Conservation (phyloP, 2,113 vertebrate genomes). For the Cheirogaleus medius region DNA sequence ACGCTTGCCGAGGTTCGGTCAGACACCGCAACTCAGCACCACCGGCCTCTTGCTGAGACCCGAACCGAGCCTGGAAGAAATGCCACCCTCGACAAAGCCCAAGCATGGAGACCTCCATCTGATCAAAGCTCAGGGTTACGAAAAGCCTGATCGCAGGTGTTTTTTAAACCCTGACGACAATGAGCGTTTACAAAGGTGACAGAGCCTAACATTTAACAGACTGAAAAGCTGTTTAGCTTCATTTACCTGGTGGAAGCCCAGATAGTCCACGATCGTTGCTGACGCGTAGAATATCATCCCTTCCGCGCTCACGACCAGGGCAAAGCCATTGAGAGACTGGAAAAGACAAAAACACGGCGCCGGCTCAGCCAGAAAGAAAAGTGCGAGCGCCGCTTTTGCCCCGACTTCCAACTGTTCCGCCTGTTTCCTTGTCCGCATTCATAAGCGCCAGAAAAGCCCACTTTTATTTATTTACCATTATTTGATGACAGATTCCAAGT, state of each 20-base stretch:
- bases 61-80: too few relatives aligned
- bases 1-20: accelerated
- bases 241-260: conserved; percentile 98
- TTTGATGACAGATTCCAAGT: background rate
- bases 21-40: accelerated
- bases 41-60: accelerated
- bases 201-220: background rate
- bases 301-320: conserved; percentile 95
- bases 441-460: background rate
- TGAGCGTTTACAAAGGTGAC: background rate
- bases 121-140: background rate
- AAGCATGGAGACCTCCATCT: background rate
- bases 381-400: background rate
- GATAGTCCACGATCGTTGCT: conserved; percentile 95
- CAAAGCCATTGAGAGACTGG: conserved; percentile 96
- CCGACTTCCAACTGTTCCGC: background rate
- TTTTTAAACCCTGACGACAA: background rate
- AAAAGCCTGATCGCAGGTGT: background rate
- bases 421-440: background rate
- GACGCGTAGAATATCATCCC: conserved; percentile 98
- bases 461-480: background rate
- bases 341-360: conserved; percentile 35
- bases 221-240: background rate
- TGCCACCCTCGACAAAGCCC: background rate
- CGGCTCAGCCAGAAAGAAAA: background rate